Evolutionary conservation across 2,888 invertebrate species (phyloP).

Genomic region (Axea sp.): DNA sequence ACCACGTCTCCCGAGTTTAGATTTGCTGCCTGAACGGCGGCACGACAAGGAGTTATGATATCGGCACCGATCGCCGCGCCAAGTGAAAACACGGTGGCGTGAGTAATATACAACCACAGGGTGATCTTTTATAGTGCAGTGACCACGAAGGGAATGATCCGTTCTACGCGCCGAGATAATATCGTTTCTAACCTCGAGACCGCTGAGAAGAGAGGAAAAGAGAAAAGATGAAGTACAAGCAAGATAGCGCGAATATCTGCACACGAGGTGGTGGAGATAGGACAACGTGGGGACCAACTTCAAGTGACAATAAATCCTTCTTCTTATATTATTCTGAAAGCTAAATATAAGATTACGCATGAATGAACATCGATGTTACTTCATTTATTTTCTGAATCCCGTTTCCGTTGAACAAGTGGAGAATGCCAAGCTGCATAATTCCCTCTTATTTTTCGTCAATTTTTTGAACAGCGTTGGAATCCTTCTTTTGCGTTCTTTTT

Average conservation of each 20-base stretch:
- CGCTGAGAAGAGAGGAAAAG: slow-evolving; percentile 60
- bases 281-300: slow-evolving; percentile 27
- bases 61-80: slow-evolving; percentile 78
- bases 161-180: slow-evolving; percentile 73
- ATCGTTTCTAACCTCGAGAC: slow-evolving; percentile 73
- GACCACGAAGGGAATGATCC: slow-evolving; percentile 74
- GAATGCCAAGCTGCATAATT: slow-evolving; percentile 20
- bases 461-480: too few species aligned
- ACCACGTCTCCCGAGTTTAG: slow-evolving; percentile 67
- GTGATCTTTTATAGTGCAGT: slow-evolving; percentile 76
- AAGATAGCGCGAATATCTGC: slow-evolving; percentile 37
- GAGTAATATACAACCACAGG: slow-evolving; percentile 79
- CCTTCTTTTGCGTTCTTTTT: too few species aligned
- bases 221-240: slow-evolving; percentile 49
- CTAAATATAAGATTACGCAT: slow-evolving; percentile 52
- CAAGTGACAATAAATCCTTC: slow-evolving; percentile 55
- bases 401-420: slow-evolving; percentile 15
- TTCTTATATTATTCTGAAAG: slow-evolving; percentile 37
- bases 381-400: slow-evolving; percentile 33
- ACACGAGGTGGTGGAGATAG: slow-evolving; percentile 33
- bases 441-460: too few species aligned
- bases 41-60: slow-evolving; percentile 79
- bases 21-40: slow-evolving; percentile 74
- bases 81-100: slow-evolving; percentile 79
- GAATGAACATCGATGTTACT: slow-evolving; percentile 42